These are phyloP conservation scores for Drosophila orosa DNA, from an alignment of 1,140 invertebrate genomes.

Conservation along the genomic window DNA sequence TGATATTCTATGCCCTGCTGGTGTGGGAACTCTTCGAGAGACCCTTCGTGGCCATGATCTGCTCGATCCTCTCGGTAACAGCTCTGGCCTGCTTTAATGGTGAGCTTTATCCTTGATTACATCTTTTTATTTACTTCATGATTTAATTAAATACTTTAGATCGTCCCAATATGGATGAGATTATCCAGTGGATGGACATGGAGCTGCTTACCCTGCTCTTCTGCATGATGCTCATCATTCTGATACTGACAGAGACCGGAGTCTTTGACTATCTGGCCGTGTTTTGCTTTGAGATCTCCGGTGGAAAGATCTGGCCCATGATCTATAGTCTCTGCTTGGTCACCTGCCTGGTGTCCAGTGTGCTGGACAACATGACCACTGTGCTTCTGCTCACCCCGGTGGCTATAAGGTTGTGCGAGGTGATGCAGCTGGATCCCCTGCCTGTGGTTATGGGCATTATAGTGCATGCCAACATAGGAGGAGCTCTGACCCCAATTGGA, in stretches of 20 bases:
- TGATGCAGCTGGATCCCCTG: slow-evolving; percentile 91
- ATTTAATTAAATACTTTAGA: slow-evolving; percentile 81
- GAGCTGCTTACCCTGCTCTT: slow-evolving; percentile 92
- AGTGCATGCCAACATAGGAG: slow-evolving; percentile 92
- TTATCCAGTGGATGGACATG: slow-evolving; percentile 92
- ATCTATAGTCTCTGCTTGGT: slow-evolving; percentile 90
- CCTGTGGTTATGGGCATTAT: slow-evolving; percentile 89
- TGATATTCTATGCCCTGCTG: slow-evolving; percentile 89
- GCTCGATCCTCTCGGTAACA: slow-evolving; percentile 88
- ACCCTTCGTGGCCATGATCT: slow-evolving; percentile 90
- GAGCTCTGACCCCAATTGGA: slow-evolving; percentile 91
- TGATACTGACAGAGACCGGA: slow-evolving; percentile 91
- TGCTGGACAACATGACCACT: slow-evolving; percentile 93
- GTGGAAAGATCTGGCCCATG: slow-evolving; percentile 90
- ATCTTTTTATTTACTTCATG: neutral
- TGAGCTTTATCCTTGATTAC: neutral
- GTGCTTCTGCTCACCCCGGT: slow-evolving; percentile 91
- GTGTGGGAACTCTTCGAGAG: slow-evolving; percentile 91
- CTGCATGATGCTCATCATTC: slow-evolving; percentile 93
- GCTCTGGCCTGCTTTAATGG: slow-evolving; percentile 87
- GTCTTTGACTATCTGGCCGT: slow-evolving; percentile 92
- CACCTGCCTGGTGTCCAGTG: slow-evolving; percentile 89
- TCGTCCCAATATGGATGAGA: slow-evolving; percentile 88
- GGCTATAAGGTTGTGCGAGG: slow-evolving; percentile 91
- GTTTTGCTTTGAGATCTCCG: slow-evolving; percentile 89